Conservation (phyloP, 2,888 invertebrate species). For the Ligdia adustata region DNA sequence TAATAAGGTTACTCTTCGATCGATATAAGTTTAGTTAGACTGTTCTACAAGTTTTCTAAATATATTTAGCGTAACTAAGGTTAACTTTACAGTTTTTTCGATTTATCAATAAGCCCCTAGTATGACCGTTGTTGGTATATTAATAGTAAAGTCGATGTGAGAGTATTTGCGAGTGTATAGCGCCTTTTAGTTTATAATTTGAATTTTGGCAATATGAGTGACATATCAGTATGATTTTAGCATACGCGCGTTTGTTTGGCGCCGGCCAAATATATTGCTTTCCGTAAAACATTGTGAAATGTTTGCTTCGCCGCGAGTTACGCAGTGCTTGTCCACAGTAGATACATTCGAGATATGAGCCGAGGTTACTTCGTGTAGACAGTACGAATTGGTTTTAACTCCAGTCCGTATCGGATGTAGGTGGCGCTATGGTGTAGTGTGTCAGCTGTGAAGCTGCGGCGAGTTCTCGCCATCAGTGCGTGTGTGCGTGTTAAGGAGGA, state of each 20-base stretch:
- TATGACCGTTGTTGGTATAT: constrained; percentile 44
- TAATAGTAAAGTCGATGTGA: constrained; percentile 41
- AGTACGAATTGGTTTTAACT: constrained; percentile 50
- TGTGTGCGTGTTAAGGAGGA: constrained; percentile 71
- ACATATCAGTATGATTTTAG: constrained; percentile 43
- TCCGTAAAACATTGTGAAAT: constrained; percentile 41
- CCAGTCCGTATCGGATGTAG: constrained; percentile 49
- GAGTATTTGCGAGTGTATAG: constrained; percentile 45
- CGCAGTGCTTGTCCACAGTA: constrained; percentile 29
- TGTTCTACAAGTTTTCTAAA: constrained; percentile 64
- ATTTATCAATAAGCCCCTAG: constrained; percentile 54
- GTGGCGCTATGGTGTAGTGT: constrained; percentile 51
- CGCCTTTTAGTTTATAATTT: constrained; percentile 39
- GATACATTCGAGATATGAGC: constrained; percentile 44
- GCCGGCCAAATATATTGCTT: constrained; percentile 19
- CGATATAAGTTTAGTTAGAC: constrained; percentile 68
- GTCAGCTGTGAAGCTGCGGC: constrained; percentile 33
- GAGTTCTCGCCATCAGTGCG: constrained; percentile 40
- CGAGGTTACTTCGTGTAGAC: constrained; percentile 49
- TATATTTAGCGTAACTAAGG: constrained; percentile 70
- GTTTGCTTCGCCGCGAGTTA: constrained; percentile 47
- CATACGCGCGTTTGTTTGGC: constrained; percentile 23
- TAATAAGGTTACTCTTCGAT: constrained; percentile 59
- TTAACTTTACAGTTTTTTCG: constrained; percentile 62
- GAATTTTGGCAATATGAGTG: constrained; percentile 34